Evolutionary conservation across 1,140 invertebrate genomes (phyloP), one percentile per base, ranked within the genome.

Genomic region (Listronotus oregonensis): DNA sequence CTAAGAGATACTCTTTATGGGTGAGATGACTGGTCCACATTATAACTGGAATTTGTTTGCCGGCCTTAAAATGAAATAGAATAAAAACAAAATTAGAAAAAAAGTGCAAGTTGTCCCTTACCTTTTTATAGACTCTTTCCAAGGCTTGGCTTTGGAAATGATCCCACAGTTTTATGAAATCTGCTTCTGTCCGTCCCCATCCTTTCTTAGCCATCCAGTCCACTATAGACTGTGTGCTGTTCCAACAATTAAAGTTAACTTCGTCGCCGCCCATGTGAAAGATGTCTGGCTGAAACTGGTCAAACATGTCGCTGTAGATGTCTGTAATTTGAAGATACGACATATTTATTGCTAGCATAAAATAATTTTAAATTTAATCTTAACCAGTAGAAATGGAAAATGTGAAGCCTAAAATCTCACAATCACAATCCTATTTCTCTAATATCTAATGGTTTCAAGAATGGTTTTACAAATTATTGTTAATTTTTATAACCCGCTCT

Each of bases 261-360:
- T 95, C 92, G 73, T 94, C 92, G 0, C 92, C 93, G 18, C 93
- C 93, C 91, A 94, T 93, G 72, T 95, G 93, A 77, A 94, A 94
- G 0, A 94, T 80, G 71, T 92, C 90, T 0, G 90, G 85, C 18
- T 85, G 64, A 71, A 92, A 91, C 39, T 83, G 75, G 6, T 85
- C 82, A 74, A 81, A 39, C 80, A 83, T 79, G 66, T 82, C 79
- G 7, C 68, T 59, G 49, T 81, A 81, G 18, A 82, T 71, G 52
- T 75, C 75, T 79, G 55, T 43, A 55, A 66, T 56, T 27, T 27
- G 5, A n/a, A n/a, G n/a, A n/a, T n/a, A n/a, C n/a, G n/a, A n/a
- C n/a, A n/a, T n/a, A n/a, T n/a, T n/a, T n/a, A n/a, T n/a, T n/a
- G n/a, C n/a, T n/a, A n/a, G n/a, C n/a, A n/a, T n/a, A n/a, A n/a